A percentile compares a stretch with the other conserved stretches of the same genome.
phyloP scores from a whole-genome alignment of 1,140 invertebrate species.

The Panagrolaimus sp. region DNA sequence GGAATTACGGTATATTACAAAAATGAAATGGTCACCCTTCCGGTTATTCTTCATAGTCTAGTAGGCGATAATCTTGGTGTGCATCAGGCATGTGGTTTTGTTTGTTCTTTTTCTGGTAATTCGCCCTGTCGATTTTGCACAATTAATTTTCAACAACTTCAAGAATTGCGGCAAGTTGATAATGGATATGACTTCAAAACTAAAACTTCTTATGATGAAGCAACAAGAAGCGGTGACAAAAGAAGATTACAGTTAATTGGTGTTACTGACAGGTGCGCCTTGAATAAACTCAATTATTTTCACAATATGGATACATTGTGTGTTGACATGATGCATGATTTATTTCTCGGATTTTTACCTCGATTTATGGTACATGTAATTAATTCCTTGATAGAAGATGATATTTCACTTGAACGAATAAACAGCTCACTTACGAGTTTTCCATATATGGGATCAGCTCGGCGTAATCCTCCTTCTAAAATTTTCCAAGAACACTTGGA shows the following conservation, averaged over 20 bases:
- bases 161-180: neutral
- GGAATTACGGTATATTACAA: neutral
- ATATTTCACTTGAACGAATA: neutral
- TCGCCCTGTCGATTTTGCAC: neutral
- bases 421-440: neutral
- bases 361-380: neutral
- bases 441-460: too few species aligned
- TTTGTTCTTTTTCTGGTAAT: neutral
- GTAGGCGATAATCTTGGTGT: neutral
- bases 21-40: neutral
- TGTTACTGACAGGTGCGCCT: neutral
- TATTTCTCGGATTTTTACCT: neutral
- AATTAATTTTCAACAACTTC: neutral
- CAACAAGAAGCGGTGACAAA: neutral
- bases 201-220: neutral
- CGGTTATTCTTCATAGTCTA: neutral
- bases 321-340: slow-evolving; percentile 1
- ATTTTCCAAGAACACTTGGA: too few species aligned
- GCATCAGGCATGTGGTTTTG: neutral
- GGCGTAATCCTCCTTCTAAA: too few species aligned
- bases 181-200: neutral
- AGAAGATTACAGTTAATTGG: neutral
- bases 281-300: neutral
- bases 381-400: neutral
- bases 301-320: neutral